These are phyloP conservation scores for Arnoldichthys spilopterus DNA, from an alignment of 2,797 vertebrate genomes.

Conservation along the genomic window DNA sequence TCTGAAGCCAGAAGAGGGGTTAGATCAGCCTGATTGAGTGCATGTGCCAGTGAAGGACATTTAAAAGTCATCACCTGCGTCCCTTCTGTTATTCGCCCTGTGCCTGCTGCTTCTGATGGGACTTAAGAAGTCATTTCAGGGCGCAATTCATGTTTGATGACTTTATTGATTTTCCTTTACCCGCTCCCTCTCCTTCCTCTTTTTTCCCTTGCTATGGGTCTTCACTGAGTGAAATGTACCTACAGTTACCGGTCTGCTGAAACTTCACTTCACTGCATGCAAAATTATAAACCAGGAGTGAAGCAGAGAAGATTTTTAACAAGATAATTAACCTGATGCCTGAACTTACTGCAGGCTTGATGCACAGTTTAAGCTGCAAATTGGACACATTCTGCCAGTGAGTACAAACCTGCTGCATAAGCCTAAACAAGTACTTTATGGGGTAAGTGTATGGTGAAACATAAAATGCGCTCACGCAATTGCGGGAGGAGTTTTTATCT, in stretches of 20 bases:
- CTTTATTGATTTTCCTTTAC: constrained; percentile 78
- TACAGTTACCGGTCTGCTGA: constrained; percentile 48
- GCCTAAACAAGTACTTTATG: too few relatives aligned
- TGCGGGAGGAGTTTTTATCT: too few relatives aligned
- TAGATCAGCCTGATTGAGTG: constrained; percentile 61
- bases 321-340: neutral
- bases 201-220: constrained; percentile 50
- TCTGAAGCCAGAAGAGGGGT: constrained; percentile 46
- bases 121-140: constrained; percentile 78
- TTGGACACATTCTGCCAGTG: too few relatives aligned
- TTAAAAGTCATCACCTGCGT: constrained; percentile 61
- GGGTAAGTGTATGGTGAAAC: too few relatives aligned
- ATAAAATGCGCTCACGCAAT: too few relatives aligned
- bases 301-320: neutral
- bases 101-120: constrained; percentile 64
- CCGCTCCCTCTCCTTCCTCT: constrained; percentile 57
- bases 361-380: too few relatives aligned
- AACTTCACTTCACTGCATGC: constrained; percentile 25
- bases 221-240: constrained; percentile 64
- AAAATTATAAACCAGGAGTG: constrained; percentile 15
- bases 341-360: neutral
- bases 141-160: constrained; percentile 80
- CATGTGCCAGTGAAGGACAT: constrained; percentile 68
- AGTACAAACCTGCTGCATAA: too few relatives aligned
- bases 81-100: constrained; percentile 40